These are phyloP conservation scores for Proisotoma minuta DNA, from an alignment of 2,888 invertebrate genomes.

Conservation along the genomic window DNA sequence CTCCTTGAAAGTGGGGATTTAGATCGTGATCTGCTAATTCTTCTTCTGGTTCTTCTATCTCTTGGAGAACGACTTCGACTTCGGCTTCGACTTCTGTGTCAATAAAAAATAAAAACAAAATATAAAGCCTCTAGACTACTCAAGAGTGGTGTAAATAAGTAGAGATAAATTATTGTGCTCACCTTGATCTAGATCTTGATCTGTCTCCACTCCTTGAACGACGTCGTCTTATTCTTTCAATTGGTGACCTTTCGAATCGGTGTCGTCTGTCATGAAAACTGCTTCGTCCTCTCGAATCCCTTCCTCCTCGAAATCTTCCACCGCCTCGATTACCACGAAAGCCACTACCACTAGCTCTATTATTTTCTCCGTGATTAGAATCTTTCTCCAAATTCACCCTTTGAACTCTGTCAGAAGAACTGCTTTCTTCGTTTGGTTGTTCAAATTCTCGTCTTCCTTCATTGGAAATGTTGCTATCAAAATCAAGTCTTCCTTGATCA, in stretches of 20 bases:
- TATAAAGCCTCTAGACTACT: not conserved
- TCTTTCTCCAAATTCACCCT: conserved; percentile 7
- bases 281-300: not conserved
- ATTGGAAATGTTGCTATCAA: too few species aligned
- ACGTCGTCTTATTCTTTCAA: conserved; percentile 17
- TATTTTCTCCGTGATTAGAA: not conserved
- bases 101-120: conserved; percentile 5
- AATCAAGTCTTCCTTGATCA: too few species aligned
- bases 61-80: conserved; percentile 26
- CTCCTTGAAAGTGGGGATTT: conserved; percentile 10
- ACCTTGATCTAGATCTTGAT: conserved; percentile 26
- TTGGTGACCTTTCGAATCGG: conserved; percentile 4
- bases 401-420: not conserved
- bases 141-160: not conserved
- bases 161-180: conserved; percentile 1
- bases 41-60: conserved; percentile 23
- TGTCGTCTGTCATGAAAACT: too few species aligned
- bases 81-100: conserved; percentile 21
- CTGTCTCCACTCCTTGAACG: conserved; percentile 24
- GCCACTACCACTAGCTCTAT: not conserved
- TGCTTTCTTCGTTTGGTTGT: not conserved
- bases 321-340: conserved; percentile 8
- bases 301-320: not conserved
- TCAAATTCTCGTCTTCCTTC: too few species aligned
- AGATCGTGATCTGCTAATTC: not conserved